Percentiles rank a stretch among this genome's conserved stretches.
phyloP scores from a whole-genome alignment of 35 echinoderm and acorn worm genomes.

The Antedon bifida region DNA sequence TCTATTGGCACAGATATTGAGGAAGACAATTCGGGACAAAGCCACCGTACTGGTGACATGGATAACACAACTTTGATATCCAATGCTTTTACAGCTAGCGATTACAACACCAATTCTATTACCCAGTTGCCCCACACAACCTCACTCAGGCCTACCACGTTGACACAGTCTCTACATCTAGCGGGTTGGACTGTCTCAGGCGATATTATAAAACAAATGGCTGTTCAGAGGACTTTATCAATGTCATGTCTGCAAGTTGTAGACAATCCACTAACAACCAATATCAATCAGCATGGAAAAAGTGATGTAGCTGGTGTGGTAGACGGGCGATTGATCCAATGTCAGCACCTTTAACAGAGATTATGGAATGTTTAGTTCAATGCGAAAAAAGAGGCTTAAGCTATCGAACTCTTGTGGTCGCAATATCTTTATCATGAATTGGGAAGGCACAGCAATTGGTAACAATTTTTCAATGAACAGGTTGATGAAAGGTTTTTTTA shows the following conservation, averaged over 20 bases:
- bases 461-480: background rate
- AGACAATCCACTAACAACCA: constrained; percentile 7
- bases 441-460: background rate
- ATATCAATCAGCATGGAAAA: constrained; percentile 5
- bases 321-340: too few relatives aligned
- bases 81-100: background rate
- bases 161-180: constrained; percentile 5
- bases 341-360: constrained; percentile 11
- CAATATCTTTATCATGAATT: too few relatives aligned
- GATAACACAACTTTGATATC: constrained; percentile 5
- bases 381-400: too few relatives aligned
- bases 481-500: constrained; percentile 23
- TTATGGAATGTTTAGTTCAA: constrained; percentile 4
- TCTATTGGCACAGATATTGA: constrained; percentile 4
- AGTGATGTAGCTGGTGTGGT: constrained; percentile 23
- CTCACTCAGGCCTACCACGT: background rate
- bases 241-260: background rate
- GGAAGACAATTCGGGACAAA: background rate
- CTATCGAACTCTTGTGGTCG: too few relatives aligned
- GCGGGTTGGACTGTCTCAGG: constrained; percentile 7
- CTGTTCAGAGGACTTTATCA: constrained; percentile 11
- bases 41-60: background rate
- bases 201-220: constrained; percentile 1
- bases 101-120: constrained; percentile 1
- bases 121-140: background rate